Base-by-base conservation (phyloP, 2,113 vertebrate genomes). In the Epinephelus moara region DNA sequence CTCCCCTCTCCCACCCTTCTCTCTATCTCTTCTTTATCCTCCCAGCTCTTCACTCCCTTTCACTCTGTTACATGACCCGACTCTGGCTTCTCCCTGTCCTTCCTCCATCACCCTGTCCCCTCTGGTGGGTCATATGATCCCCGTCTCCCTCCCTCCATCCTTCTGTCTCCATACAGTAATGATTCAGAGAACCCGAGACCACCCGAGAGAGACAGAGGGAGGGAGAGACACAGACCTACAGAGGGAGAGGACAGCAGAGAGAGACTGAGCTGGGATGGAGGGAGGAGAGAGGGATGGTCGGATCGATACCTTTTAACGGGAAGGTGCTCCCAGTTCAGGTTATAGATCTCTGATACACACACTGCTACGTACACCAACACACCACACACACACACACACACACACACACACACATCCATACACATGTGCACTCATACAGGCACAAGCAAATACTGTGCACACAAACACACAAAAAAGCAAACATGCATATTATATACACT, bases 101-200 rank as follows among this genome's bases (percentile, higher is more conserved):
- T 61, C 80, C 61, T 70, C 30, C 0, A 64, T 76, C 63, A 5
- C 73, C 42, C 56, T 27, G 0, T 75, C 72, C 5, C 76, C 80
- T 63, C 84, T 70, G 76, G 47, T 45, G 78, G 87, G 78, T 78
- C 73, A 85, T 85, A 70, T 42, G 80, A 91, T 83, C 74, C 67
- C 23, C 19, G 17, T 53, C 68, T 27, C 47, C 73, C 67, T 49
- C 25, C 49, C 45, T 30, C 75, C 68, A 30, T 78, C 81, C 70
- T 18, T 69, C 78, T 82, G 88, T 89, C 87, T 90, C 88, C 81
- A 78, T 63, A 82, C 83, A 78, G 83, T 88, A 89, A 88, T 86
- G 82, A 92, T 74, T 72, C 84, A 86, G 77, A 82, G 80, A 94
- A 94, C 87, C 81, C 18, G 92, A 94, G 89, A 94, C 78, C 85